Evolutionary conservation across 2,113 vertebrate species (phyloP), one percentile per base, ranked within the genome.

Genomic region (Brachyistius frenatus): DNA sequence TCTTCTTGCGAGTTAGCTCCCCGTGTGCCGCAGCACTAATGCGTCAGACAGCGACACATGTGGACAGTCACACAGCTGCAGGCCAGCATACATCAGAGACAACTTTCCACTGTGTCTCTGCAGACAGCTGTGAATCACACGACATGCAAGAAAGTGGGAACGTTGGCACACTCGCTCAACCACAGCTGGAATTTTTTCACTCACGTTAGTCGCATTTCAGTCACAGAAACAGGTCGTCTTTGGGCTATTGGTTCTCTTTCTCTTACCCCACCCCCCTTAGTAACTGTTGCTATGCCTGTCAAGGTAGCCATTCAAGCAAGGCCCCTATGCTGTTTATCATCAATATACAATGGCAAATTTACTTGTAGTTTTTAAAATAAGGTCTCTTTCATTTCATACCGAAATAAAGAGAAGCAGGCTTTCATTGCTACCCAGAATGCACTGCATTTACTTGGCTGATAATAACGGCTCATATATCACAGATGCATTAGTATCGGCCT

Each of bases 61-160:
- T 63, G 75, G 67, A 86, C 65, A 80, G 82, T 46, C 83, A 75
- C 73, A 78, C 66, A 50, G 82, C 90, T 72, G 62, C 66, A 36
- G 78, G 86, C 62, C 31, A 63, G 72, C 88, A 86, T 82, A 63
- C 66, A 84, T 84, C 69, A 66, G 37, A 62, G 57, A 32, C 10
- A 49, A 61, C 73, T 69, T 67, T 81, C 69, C 15, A 3, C 37
- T 7, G 37, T 1, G 60, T 69, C 83, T 69, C 80, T 15, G 58
- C 3, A 66, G 84, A 68, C 32, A 36, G 23, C 55, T 62, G n/a
- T 5, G 61, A 49, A 73, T 57, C 63, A 33, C 58, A 9, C 53
- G 37, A 15, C 41, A 35, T 14, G 36, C 6, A 9, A 15, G 31
- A 31, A 68, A 55, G 65, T 14, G 13, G 33, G 7, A 9, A 55